Percentiles rank a stretch among this genome's conserved stretches.
Evolutionary conservation across 1,140 invertebrate genomes (phyloP).

Genomic region (Hypothenemus hampei): DNA sequence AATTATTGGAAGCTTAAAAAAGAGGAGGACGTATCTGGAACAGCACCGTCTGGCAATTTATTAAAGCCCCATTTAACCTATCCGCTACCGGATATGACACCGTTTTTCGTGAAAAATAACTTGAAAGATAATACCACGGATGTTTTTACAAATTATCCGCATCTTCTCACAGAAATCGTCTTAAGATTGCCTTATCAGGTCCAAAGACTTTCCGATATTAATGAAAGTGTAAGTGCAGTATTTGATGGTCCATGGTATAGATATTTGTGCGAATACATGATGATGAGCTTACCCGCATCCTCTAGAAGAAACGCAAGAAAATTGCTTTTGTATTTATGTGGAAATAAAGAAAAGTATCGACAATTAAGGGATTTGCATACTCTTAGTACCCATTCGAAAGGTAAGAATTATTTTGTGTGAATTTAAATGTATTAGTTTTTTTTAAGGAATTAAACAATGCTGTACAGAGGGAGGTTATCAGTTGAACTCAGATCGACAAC

Average conservation of each 20-base stretch:
- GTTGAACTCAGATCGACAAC: conserved; percentile 42
- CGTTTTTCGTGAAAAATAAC: conserved; percentile 91
- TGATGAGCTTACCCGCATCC: conserved; percentile 79
- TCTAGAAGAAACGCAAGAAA: conserved; percentile 79
- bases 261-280: conserved; percentile 93
- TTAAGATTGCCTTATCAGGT: conserved; percentile 92
- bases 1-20: conserved; percentile 65
- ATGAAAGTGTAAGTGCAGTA: conserved; percentile 48
- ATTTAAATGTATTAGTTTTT: neutral
- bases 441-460: conserved; percentile 52
- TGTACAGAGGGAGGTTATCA: conserved; percentile 57
- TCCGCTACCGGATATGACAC: conserved; percentile 88
- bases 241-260: conserved; percentile 67
- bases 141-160: conserved; percentile 90
- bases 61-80: conserved; percentile 77
- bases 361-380: conserved; percentile 90
- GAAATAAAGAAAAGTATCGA: conserved; percentile 92
- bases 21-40: conserved; percentile 40
- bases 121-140: conserved; percentile 83
- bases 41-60: conserved; percentile 54
- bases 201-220: conserved; percentile 64
- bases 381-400: conserved; percentile 72
- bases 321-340: conserved; percentile 87
- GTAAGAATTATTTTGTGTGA: neutral
- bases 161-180: conserved; percentile 91